Evolutionary conservation across 2,888 invertebrate species (phyloP), one percentile per base, ranked within the genome.

Genomic region (Carabus problematicus): DNA sequence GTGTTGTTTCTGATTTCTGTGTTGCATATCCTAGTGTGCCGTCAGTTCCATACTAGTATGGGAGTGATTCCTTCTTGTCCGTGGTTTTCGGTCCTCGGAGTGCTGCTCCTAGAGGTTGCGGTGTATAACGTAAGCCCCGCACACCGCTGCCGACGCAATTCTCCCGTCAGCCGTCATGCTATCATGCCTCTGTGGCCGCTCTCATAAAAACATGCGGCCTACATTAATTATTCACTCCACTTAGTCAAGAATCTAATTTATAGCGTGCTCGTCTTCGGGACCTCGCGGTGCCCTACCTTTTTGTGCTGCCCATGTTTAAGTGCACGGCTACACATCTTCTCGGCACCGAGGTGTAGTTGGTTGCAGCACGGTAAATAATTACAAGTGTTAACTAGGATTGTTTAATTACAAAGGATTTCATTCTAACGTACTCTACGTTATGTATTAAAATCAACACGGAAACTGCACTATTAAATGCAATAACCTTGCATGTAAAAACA

Each of bases 141-240:
- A 39, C 40, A 1, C 47, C 49, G 11, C 29, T 49, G 19, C 29
- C 61, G 12, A 1, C 12, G 8, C 16, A 7, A 3, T 18, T 11
- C 40, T 55, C 29, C n/a, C 40, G 9, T 40, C n/a, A 8, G 19
- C 40, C n/a, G 58, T 58, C 19, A 8, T 58, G 40, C 11, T 14
- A 58, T 39, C 58, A 14, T 47, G 29, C 58, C 58, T 4, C 39
- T 39, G 29, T 39, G 47, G 39, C 62, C 54, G 64, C 54, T 64
- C 52, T 54, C 55, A 64, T 64, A 64, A 64, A 64, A 64, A 64
- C 64, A 47, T 54, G 41, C 54, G 55, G 54, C 63, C 64, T 16
- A 64, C 64, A 64, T 64, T 64, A 64, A 64, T 64, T 64, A 64
- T 64, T 64, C 64, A 64, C 64, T 64, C 55, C 64, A 64, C 43